These are phyloP conservation scores for Spodoptera frugiperda DNA, from an alignment of 1,140 invertebrate genomes.

Conservation along the genomic window DNA sequence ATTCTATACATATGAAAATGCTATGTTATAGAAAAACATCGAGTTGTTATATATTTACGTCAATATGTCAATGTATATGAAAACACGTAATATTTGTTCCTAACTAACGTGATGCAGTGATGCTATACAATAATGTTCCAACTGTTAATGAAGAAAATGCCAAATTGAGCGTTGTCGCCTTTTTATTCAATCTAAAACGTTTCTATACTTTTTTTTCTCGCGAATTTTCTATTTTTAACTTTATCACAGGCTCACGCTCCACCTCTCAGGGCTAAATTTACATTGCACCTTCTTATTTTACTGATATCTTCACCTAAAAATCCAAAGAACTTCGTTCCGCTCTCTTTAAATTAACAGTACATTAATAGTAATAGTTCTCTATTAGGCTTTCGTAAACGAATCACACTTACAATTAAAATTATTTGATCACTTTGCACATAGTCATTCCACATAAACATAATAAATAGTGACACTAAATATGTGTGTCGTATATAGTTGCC, in stretches of 20 bases:
- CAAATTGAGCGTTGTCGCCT: slow-evolving; percentile 68
- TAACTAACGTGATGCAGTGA: slow-evolving; percentile 68
- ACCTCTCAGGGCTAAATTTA: slow-evolving; percentile 70
- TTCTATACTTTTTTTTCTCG: slow-evolving; percentile 58
- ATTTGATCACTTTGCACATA: slow-evolving; percentile 32
- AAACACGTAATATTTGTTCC: slow-evolving; percentile 72
- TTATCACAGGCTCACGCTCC: slow-evolving; percentile 84
- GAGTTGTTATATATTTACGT: slow-evolving; percentile 58
- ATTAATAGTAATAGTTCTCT: slow-evolving; percentile 39
- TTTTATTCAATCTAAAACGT: slow-evolving; percentile 58
- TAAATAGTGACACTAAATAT: slow-evolving; percentile 37
- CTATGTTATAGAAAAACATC: slow-evolving; percentile 77
- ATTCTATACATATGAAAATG: slow-evolving; percentile 59
- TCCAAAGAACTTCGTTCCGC: slow-evolving; percentile 73
- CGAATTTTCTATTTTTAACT: slow-evolving; percentile 70
- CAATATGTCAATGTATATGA: slow-evolving; percentile 76
- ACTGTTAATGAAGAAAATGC: slow-evolving; percentile 57
- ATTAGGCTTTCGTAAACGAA: slow-evolving; percentile 50
- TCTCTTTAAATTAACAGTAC: slow-evolving; percentile 53
- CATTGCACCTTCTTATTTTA: slow-evolving; percentile 73
- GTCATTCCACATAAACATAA: slow-evolving; percentile 36
- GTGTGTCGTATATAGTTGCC: slow-evolving; percentile 31
- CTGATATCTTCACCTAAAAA: slow-evolving; percentile 56
- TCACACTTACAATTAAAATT: slow-evolving; percentile 45
- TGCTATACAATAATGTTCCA: slow-evolving; percentile 56